Conservation (phyloP, 2,113 vertebrate genomes). For the Rousettus leschenaultii region DNA sequence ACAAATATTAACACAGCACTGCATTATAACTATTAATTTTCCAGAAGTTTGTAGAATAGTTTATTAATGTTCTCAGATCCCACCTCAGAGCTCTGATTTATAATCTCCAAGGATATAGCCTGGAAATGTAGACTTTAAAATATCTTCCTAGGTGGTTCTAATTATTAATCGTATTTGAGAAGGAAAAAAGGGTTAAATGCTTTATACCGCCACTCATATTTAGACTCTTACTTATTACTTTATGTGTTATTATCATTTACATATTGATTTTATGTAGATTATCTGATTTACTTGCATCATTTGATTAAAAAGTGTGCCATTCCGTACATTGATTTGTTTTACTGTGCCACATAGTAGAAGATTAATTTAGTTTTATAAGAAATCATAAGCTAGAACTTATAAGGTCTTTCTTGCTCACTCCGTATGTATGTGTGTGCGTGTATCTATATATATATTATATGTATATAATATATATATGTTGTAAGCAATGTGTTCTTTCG, state of each 20-base stretch:
- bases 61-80: background rate
- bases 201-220: constrained; percentile 27
- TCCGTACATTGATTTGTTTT: constrained; percentile 44
- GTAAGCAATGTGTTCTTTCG: constrained; percentile 32
- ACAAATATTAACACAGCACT: background rate
- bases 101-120: background rate
- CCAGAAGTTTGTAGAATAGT: background rate
- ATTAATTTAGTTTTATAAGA: constrained; percentile 64
- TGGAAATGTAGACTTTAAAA: background rate
- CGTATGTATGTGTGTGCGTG: no score
- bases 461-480: background rate
- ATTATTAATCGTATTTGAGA: background rate
- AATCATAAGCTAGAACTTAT: constrained; percentile 57
- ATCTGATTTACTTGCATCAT: constrained; percentile 61
- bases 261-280: constrained; percentile 67
- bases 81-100: background rate
- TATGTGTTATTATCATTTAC: constrained; percentile 49
- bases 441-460: no score
- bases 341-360: constrained; percentile 9
- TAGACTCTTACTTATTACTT: constrained; percentile 48
- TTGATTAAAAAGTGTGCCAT: constrained; percentile 62
- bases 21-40: background rate
- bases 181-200: constrained; percentile 18
- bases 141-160: background rate
- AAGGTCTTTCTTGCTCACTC: background rate